These are phyloP conservation scores for Pseudopleuronectes americanus DNA, from an alignment of 2,797 vertebrate genomes.

Conservation along the genomic window DNA sequence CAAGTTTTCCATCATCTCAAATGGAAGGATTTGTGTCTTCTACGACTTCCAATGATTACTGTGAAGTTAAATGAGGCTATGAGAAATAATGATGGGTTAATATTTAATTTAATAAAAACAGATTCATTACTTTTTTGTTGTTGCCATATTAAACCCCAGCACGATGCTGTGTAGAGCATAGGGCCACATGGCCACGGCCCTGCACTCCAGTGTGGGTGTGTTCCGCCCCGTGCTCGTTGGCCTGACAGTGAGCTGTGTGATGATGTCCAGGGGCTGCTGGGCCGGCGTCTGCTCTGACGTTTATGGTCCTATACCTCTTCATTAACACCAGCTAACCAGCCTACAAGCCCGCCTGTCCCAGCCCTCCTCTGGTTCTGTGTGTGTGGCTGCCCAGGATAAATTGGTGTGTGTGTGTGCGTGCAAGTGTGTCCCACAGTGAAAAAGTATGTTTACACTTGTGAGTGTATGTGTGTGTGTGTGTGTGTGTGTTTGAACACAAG, in stretches of 20 bases:
- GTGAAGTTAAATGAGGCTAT: not conserved
- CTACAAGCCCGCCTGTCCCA: conserved; percentile 71
- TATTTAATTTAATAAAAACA: no score
- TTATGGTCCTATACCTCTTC: conserved; percentile 90
- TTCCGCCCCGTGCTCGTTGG: conserved; percentile 34
- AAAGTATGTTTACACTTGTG: conserved; percentile 36
- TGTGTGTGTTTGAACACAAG: conserved; percentile 20
- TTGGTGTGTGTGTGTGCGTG: conserved; percentile 46
- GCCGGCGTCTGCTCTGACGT: conserved; percentile 88
- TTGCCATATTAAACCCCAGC: not conserved
- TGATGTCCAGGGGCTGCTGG: conserved; percentile 86
- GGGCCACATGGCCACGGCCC: not conserved
- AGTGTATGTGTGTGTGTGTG: conserved; percentile 19
- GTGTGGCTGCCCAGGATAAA: conserved; percentile 57
- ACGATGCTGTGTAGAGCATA: not conserved
- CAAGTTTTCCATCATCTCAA: no score
- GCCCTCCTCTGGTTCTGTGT: conserved; percentile 64
- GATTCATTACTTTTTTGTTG: not conserved
- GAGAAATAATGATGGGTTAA: not conserved
- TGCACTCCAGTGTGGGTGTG: conserved; percentile 27
- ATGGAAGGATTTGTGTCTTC: no score
- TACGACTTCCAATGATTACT: no score
- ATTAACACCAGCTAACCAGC: conserved; percentile 91
- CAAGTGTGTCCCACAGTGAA: conserved; percentile 30
- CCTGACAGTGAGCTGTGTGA: conserved; percentile 83